phyloP scores from a whole-genome alignment of 2,888 invertebrate species.

The Atherix ibis region DNA sequence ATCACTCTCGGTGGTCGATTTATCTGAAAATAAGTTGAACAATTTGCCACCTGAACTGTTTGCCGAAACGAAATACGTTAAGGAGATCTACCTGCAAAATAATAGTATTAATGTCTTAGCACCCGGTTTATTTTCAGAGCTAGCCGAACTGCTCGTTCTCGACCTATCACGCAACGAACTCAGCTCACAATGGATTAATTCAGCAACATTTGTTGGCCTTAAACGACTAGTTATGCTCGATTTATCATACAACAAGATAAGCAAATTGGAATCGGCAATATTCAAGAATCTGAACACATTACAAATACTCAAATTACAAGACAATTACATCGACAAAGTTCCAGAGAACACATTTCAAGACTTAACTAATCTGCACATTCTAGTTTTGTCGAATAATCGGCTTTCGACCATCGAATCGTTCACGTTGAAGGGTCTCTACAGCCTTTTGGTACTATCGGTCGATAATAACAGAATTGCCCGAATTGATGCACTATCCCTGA shows the following conservation, averaged over 20 bases:
- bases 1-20: conserved; percentile 66
- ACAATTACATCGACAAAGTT: conserved; percentile 68
- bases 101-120: conserved; percentile 78
- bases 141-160: conserved; percentile 60
- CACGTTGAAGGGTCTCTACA: conserved; percentile 72
- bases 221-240: conserved; percentile 75
- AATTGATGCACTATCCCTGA: conserved; percentile 69
- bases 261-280: conserved; percentile 65
- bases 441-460: conserved; percentile 64
- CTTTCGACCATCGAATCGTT: conserved; percentile 68
- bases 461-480: conserved; percentile 72
- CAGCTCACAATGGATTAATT: conserved; percentile 73
- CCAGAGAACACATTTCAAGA: conserved; percentile 76
- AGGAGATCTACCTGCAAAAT: conserved; percentile 78
- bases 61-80: conserved; percentile 62
- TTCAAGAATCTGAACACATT: conserved; percentile 73
- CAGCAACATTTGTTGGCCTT: conserved; percentile 70
- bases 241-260: conserved; percentile 68
- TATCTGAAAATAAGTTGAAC: conserved; percentile 78
- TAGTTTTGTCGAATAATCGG: conserved; percentile 73
- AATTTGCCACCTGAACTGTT: conserved; percentile 77
- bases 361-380: conserved; percentile 76
- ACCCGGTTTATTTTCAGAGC: conserved; percentile 66
- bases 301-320: conserved; percentile 69
- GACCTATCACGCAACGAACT: conserved; percentile 75